These are phyloP conservation scores for Cyrtonyx montezumae DNA, from an alignment of 2,113 vertebrate genomes.

Conservation along the genomic window DNA sequence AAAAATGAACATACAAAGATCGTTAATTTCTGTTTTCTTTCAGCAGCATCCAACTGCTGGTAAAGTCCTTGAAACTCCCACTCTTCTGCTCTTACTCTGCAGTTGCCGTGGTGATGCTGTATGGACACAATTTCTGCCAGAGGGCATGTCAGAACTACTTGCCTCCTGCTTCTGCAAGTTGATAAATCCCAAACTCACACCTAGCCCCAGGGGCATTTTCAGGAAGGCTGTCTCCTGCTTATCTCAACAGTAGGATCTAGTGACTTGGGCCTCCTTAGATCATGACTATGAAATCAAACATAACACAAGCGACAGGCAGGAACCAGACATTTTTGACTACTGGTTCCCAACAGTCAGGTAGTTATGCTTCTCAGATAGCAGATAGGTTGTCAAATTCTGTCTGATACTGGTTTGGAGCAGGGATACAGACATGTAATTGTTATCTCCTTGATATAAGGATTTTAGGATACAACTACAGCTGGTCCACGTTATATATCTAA, in stretches of 20 bases:
- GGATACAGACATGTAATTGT: neutral
- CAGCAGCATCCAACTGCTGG: neutral
- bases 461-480: neutral
- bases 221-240: slow-evolving; percentile 16
- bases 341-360: neutral
- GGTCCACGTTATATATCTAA: neutral
- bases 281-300: neutral
- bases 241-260: neutral
- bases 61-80: neutral
- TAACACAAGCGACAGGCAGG: neutral
- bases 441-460: neutral
- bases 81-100: slow-evolving; percentile 12
- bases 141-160: slow-evolving; percentile 53
- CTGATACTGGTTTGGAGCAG: neutral
- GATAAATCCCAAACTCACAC: neutral
- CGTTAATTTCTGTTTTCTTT: slow-evolving; percentile 26
- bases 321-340: neutral
- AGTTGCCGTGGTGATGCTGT: slow-evolving; percentile 18
- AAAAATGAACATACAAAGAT: neutral
- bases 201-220: slow-evolving; percentile 32
- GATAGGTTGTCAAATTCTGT: neutral
- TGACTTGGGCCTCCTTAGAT: neutral
- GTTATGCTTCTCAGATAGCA: neutral
- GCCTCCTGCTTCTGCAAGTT: neutral
- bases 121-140: slow-evolving; percentile 14